phyloP scores from a whole-genome alignment of 2,888 invertebrate genomes.

The Fissipunctia ypsillon region DNA sequence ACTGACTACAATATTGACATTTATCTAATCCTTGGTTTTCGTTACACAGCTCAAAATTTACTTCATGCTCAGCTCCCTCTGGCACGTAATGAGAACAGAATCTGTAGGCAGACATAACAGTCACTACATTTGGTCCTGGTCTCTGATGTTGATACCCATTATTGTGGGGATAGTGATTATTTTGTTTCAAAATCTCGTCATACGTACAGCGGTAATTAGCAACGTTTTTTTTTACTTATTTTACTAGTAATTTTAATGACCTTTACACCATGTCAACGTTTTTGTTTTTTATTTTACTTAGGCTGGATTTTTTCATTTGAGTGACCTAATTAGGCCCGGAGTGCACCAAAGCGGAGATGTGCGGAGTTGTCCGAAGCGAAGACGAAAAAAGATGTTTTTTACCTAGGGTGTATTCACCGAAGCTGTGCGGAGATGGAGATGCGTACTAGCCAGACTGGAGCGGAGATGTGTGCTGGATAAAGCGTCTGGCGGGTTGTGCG shows the following conservation, averaged over 20 bases:
- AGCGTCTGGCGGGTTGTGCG: too few relatives aligned
- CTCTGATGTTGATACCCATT: constrained; percentile 44
- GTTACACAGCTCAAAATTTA: constrained; percentile 66
- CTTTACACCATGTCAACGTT: too few relatives aligned
- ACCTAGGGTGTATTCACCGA: too few relatives aligned
- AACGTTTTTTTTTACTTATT: neutral
- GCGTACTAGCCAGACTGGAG: too few relatives aligned
- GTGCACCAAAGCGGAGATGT: too few relatives aligned
- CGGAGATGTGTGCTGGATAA: too few relatives aligned
- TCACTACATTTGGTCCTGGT: constrained; percentile 59
- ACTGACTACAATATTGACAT: neutral
- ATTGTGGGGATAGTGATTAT: constrained; percentile 48
- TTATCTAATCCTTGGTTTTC: neutral
- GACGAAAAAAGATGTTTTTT: too few relatives aligned
- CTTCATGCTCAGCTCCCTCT: constrained; percentile 59
- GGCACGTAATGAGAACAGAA: constrained; percentile 38
- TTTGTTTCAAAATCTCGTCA: constrained; percentile 47
- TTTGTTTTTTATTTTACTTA: too few relatives aligned
- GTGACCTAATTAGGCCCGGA: neutral
- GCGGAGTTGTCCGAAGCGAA: too few relatives aligned
- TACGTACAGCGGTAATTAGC: constrained; percentile 48
- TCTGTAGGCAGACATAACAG: constrained; percentile 4
- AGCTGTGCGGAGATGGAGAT: too few relatives aligned
- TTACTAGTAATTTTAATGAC: too few relatives aligned
- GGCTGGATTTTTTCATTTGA: neutral